Evolutionary conservation across 2,888 invertebrate species (phyloP).

Genomic region (Fissipunctia ypsillon): DNA sequence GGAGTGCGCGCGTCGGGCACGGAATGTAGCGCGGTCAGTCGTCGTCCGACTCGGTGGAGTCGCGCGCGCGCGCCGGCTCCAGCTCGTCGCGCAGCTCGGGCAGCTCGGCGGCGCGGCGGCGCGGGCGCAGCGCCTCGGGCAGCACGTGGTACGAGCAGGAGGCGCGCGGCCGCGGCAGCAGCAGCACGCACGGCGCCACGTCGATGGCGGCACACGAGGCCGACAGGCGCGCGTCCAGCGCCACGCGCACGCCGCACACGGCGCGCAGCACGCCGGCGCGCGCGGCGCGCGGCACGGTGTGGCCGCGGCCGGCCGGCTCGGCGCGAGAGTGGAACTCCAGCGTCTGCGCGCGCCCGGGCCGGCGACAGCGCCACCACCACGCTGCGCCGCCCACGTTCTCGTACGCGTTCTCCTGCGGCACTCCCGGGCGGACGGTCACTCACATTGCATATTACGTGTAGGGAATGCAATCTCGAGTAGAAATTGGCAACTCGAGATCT

Average conservation of each 20-base stretch:
- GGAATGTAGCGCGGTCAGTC: neutral
- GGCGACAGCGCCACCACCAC: slow-evolving; percentile 67
- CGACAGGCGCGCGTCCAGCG: slow-evolving; percentile 87
- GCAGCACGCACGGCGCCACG: slow-evolving; percentile 73
- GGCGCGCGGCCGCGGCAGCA: slow-evolving; percentile 62
- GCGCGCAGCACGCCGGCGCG: slow-evolving; percentile 64
- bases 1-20: no score
- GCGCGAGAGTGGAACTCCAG: slow-evolving; percentile 79
- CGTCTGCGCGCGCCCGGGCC: slow-evolving; percentile 75
- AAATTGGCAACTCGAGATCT: neutral
- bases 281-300: slow-evolving; percentile 4
- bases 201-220: slow-evolving; percentile 92
- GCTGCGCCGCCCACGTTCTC: slow-evolving; percentile 58
- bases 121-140: slow-evolving; percentile 84
- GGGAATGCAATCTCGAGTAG: neutral
- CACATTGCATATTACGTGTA: neutral
- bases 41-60: slow-evolving; percentile 6
- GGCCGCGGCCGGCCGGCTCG: slow-evolving; percentile 47
- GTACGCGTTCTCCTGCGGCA: slow-evolving; percentile 33
- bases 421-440: neutral
- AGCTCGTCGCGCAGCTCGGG: neutral
- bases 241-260: slow-evolving; percentile 52
- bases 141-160: slow-evolving; percentile 66
- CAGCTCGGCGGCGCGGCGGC: neutral
- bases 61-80: neutral